Percentiles rank a stretch among this genome's conserved stretches.
These are phyloP conservation scores for Myrmecobius fasciatus DNA, from an alignment of 2,113 vertebrate species.

Conservation along the genomic window DNA sequence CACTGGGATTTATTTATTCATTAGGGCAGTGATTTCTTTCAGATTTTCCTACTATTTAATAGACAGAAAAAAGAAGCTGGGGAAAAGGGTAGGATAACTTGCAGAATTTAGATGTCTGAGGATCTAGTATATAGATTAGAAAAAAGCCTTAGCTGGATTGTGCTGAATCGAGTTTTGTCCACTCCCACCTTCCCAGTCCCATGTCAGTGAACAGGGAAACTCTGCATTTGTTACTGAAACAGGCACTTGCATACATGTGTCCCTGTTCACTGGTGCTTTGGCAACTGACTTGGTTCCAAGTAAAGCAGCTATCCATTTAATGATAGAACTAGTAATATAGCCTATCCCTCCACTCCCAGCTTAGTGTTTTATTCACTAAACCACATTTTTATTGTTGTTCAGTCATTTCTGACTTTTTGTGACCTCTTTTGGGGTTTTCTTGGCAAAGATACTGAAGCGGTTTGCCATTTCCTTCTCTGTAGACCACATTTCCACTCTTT, in stretches of 20 bases:
- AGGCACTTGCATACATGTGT: neutral
- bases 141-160: neutral
- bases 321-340: neutral
- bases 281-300: neutral
- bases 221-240: neutral
- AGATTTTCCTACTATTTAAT: neutral
- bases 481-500: slow-evolving; percentile 33
- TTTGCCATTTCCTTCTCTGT: neutral
- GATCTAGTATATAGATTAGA: neutral
- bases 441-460: neutral
- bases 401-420: neutral
- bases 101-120: neutral
- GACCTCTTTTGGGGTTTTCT: neutral
- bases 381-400: neutral
- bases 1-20: neutral
- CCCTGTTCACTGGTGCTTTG: neutral
- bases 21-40: neutral
- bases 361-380: slow-evolving; percentile 45
- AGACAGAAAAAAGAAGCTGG: neutral
- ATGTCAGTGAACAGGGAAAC: neutral
- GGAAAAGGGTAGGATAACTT: neutral
- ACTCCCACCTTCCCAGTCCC: neutral
- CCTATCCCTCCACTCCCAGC: neutral
- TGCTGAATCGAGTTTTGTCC: neutral
- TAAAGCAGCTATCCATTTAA: neutral